Evolutionary conservation across 2,888 invertebrate genomes (phyloP), one percentile per base, ranked within the genome.

Genomic region (Calameuta filiformis): DNA sequence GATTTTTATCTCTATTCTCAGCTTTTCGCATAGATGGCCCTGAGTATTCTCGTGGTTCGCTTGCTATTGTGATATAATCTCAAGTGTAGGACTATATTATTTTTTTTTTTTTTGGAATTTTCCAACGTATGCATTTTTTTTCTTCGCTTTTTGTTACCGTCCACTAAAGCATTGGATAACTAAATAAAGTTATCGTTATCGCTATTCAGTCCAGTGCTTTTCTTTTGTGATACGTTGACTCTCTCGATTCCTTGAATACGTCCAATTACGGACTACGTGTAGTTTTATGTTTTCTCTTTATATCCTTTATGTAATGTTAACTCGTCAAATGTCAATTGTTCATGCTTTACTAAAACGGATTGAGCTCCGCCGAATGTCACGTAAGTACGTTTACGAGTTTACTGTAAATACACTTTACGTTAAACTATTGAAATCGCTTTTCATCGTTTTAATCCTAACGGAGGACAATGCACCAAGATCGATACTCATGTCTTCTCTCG

Each of bases 401-500:
- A 23, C 30, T 56, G 30, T 40, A 69, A 30, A 31, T 74, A 74
- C 30, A 35, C 30, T 68, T 71, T 23, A 34, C 56, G 6, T 56
- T 23, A 3, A 12, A 37, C 12, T 3, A 11, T 69, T 69, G 1
- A 31, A 33, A 33, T 11, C 11, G 11, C 34, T 71, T 71, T 30
- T 71, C 23, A 0, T 56, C 23, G 30, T 30, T 23, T 71, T 12
- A 12, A 37, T 34, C 12, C 23, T 11, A 76, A 68, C 69, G 23
- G 56, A 56, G 56, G 56, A 56, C 56, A 23, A 56, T 56, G 56
- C 56, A 56, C 56, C 56, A 56, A 56, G 56, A 56, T 23, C 23
- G 56, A 56, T 23, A 23, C 23, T 69, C 35, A 68, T 56, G 73
- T 80, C 78, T 78, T 80, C 83, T 84, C 80, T 85, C 84, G 85